Evolutionary conservation across 2,113 vertebrate species (phyloP), one percentile per base, ranked within the genome.

Genomic region (Prunella himalayana): DNA sequence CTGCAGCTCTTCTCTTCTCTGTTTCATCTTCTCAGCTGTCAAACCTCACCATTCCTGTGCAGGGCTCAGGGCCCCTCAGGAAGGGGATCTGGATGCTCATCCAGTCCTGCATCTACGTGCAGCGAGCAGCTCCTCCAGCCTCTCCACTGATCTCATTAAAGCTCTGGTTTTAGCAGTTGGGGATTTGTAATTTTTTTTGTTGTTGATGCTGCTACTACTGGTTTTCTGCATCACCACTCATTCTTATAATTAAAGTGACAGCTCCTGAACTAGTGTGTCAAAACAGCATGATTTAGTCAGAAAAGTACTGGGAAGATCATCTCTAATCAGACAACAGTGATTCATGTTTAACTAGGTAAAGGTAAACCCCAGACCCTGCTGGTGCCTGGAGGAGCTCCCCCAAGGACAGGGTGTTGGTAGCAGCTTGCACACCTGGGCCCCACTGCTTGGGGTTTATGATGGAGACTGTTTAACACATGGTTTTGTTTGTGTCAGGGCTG

Each of bases 211-310:
- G 75, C 82, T 94, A 6, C 60, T 68, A 57, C 78, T 92, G 85
- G 47, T 61, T 94, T 94, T 90, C 66, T 96, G 86, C 92, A 92
- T 85, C 68, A 82, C 66, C 41, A 53, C 65, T 92, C 73, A 33
- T 88, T 94, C 82, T 88, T 76, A 56, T 47, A 96, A 96, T 93
- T 85, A 57, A 88, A 93, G 81, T 89, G 91, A 94, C 95, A 95
- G 83, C 88, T 96, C 79, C 70, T 81, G 93, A 96, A 86, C 95
- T 85, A 42, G 73, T 27, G 37, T 80, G 88, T 97, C 94, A 96
- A 87, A 97, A 94, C 94, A 96, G 25, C 90, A 61, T 3, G 3
- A 69, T 53, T 92, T 75, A 96, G 71, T 87, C 73, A 95, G 93
- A 44, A 59, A 81, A 93, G 89, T 64, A 35, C 88, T 59, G 91